Percentiles rank a stretch among this genome's conserved stretches.
Conservation (phyloP, 2,113 vertebrate genomes). For the Brachypteracias leptosomus region DNA sequence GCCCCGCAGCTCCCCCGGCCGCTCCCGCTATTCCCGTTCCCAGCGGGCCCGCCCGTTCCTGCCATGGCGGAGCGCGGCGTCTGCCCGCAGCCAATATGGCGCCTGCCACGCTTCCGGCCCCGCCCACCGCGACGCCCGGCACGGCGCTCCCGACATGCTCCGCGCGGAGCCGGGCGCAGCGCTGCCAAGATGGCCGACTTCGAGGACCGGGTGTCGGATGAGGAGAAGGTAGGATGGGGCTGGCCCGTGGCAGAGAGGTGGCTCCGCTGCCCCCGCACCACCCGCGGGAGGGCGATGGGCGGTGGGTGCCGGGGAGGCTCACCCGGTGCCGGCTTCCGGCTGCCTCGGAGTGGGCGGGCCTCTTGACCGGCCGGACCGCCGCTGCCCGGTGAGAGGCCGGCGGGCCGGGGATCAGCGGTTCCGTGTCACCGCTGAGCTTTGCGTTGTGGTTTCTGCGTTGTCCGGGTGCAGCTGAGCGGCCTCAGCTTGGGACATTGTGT, state of each 20-base stretch:
- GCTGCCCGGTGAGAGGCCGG: background rate
- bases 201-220: slow-evolving; percentile 87
- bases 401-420: too few relatives aligned
- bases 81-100: slow-evolving; percentile 32
- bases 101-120: fast-evolving
- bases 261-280: too few relatives aligned
- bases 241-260: too few relatives aligned
- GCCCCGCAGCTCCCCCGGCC: too few relatives aligned
- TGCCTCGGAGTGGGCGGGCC: background rate
- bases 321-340: background rate
- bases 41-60: background rate
- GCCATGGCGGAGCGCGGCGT: background rate
- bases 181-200: slow-evolving; percentile 91
- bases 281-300: background rate
- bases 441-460: background rate
- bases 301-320: background rate
- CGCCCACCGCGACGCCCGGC: background rate
- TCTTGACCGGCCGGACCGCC: background rate
- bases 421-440: too few relatives aligned
- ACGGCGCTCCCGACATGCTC: slow-evolving; percentile 58
- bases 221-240: slow-evolving; percentile 95
- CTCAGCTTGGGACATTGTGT: fast-evolving
- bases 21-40: background rate
- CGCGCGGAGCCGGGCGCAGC: slow-evolving; percentile 63
- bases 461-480: background rate